phyloP scores from a whole-genome alignment of 2,888 invertebrate genomes.

The Argyra leucocephala region DNA sequence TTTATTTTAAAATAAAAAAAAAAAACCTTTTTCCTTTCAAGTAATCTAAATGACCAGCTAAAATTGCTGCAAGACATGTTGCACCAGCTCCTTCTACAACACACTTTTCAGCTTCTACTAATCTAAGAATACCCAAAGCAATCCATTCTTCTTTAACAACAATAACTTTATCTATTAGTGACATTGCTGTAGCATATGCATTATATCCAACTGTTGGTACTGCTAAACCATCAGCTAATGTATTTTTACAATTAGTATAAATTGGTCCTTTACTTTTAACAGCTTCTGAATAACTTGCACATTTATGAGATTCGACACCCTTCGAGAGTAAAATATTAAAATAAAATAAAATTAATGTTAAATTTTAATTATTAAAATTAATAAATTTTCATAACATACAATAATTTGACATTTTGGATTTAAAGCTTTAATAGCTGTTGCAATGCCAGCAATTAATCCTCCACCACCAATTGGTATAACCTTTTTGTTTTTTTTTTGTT shows the following conservation, averaged over 20 bases:
- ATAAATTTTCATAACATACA: slow-evolving; percentile 49
- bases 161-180: slow-evolving; percentile 67
- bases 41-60: slow-evolving; percentile 71
- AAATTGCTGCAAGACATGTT: slow-evolving; percentile 71
- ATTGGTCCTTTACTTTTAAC: slow-evolving; percentile 59
- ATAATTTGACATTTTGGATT: slow-evolving; percentile 75
- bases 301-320: slow-evolving; percentile 89
- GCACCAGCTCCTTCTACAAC: slow-evolving; percentile 90
- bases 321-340: slow-evolving; percentile 30
- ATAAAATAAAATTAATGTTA: neutral
- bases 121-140: slow-evolving; percentile 66
- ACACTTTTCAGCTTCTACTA: slow-evolving; percentile 76
- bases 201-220: slow-evolving; percentile 82
- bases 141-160: slow-evolving; percentile 76
- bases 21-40: slow-evolving; percentile 66
- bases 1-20: neutral
- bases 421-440: slow-evolving; percentile 78
- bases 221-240: slow-evolving; percentile 80
- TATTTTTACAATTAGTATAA: slow-evolving; percentile 57
- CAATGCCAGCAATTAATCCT: slow-evolving; percentile 85
- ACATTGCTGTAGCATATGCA: slow-evolving; percentile 63
- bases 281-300: slow-evolving; percentile 74
- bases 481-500: neutral
- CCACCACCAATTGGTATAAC: slow-evolving; percentile 77
- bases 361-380: neutral